Evolutionary conservation across 2,797 vertebrate genomes (phyloP), one percentile per base, ranked within the genome.

Genomic region (Sebastes steindachneri): DNA sequence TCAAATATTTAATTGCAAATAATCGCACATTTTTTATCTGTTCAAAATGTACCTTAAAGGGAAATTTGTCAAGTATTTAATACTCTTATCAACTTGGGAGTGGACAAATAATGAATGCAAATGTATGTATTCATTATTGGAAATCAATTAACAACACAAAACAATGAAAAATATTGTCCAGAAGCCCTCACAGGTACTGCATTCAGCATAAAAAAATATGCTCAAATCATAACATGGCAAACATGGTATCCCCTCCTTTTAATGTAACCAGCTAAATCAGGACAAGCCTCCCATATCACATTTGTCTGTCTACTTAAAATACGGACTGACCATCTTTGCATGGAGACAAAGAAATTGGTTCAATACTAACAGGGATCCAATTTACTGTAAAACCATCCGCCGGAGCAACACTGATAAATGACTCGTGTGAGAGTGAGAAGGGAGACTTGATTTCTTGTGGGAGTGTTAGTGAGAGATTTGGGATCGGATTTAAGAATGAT

Each of bases 301-400:
- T 87, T 83, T 86, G 71, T 79, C 51, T 63, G 35, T 84, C 79
- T 80, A 79, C 79, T 84, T 76, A 79, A 83, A 84, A 87, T 23
- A 59, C 28, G 1, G 35, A 28, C 58, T 3, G 12, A 62, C 71
- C 37, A 63, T 84, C 54, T 88, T 78, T 67, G 37, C 58, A 79
- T 29, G 23, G 79, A 92, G 84, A 88, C 82, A 86, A 85, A 84
- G 65, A 86, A 86, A 88, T 67, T 29, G 10, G 68, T 86, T 85
- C 63, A 76, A 79, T 84, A 82, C 88, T 85, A 91, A 91, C 77
- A 78, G 57, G 75, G 70, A 83, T 87, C 89, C 84, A 88, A 78
- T 90, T 90, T 82, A 91, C 75, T 69, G 83, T 86, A 83, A 88
- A 91, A 70, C 73, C 58, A 45, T 84, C 77, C 35, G 70, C 80